These are phyloP conservation scores for Cliona cf. orientalis DNA, from an alignment of 37 sponge, comb jelly and placozoan species.

Conservation along the genomic window DNA sequence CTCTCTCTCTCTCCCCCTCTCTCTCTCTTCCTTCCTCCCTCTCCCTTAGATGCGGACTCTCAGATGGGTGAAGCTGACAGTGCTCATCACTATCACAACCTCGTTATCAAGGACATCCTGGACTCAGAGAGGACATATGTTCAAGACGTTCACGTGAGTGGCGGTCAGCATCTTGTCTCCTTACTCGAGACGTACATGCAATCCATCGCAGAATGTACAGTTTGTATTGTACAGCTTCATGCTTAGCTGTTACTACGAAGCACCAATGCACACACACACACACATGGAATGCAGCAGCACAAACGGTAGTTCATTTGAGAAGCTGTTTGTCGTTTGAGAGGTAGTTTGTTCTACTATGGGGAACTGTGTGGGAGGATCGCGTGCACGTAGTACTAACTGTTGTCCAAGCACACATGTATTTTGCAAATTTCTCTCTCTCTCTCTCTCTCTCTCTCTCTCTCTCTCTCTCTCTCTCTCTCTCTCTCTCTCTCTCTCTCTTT, in stretches of 20 bases:
- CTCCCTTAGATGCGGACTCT: background rate
- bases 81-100: slow-evolving; percentile 64
- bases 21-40: background rate
- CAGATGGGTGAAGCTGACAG: slow-evolving; percentile 29
- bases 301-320: too few species aligned
- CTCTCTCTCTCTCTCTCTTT: too few species aligned
- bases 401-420: too few species aligned
- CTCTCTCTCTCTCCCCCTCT: slow-evolving; percentile 21
- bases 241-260: background rate
- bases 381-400: too few species aligned
- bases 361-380: too few species aligned
- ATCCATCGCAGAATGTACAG: background rate
- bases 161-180: background rate
- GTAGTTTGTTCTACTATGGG: too few species aligned
- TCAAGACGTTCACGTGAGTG: slow-evolving; percentile 67
- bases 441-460: slow-evolving; percentile 26
- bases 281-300: too few species aligned
- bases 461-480: too few species aligned
- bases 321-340: too few species aligned
- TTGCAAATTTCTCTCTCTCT: slow-evolving; percentile 16
- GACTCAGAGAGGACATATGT: slow-evolving; percentile 75
- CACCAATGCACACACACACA: background rate
- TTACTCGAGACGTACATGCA: background rate
- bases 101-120: slow-evolving; percentile 78
- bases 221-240: background rate